phyloP scores from a whole-genome alignment of 2,113 vertebrate species.

The Petrocephalus zakoni region DNA sequence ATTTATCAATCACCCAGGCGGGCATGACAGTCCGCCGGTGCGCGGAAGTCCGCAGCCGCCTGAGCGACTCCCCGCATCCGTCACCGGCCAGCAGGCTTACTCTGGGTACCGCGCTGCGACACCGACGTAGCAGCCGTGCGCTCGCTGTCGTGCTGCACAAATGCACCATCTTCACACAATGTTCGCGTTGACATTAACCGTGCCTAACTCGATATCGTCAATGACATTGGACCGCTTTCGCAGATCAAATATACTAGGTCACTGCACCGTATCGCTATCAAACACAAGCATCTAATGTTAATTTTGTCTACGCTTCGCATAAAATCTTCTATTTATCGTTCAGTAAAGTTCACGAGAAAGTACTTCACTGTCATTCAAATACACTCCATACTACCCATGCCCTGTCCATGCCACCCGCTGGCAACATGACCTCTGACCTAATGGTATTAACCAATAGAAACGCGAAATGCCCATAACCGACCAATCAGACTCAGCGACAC shows the following conservation, averaged over 20 bases:
- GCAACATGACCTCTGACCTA: not conserved
- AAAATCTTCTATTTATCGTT: not conserved
- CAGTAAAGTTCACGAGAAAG: not conserved
- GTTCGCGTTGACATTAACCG: not conserved
- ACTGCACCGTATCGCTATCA: not conserved
- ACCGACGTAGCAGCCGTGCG: conserved; percentile 21
- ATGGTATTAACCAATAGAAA: conserved; percentile 55
- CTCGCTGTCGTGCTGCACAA: conserved; percentile 21
- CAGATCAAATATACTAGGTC: not conserved
- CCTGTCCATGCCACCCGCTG: not conserved
- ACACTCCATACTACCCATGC: not conserved
- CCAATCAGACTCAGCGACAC: conserved; percentile 63
- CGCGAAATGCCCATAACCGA: rapidly evolving
- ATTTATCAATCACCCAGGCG: conserved; percentile 89
- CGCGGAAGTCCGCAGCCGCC: conserved; percentile 51
- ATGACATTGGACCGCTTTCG: not conserved
- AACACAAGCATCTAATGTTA: not conserved
- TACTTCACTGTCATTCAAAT: not conserved
- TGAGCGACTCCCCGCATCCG: not conserved
- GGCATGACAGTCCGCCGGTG: conserved; percentile 65
- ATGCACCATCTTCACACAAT: not conserved
- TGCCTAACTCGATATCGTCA: not conserved
- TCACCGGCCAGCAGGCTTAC: not conserved
- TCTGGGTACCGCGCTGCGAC: not conserved
- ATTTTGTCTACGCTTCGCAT: not conserved